phyloP scores from a whole-genome alignment of 2,888 invertebrate genomes.

The Drosophila suboccidentalis region DNA sequence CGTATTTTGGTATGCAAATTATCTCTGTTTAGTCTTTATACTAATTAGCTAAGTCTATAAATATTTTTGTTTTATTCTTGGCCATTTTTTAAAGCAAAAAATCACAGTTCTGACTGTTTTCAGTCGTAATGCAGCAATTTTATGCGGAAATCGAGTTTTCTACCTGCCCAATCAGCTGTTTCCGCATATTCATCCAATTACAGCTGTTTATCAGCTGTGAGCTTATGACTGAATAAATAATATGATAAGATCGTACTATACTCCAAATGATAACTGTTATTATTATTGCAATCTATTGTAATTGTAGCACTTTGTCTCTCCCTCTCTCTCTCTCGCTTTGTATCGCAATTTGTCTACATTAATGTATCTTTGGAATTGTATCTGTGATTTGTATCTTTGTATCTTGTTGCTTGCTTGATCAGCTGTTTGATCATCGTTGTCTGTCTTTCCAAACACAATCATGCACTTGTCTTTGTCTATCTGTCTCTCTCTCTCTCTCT shows the following conservation, averaged over 20 bases:
- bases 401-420: constrained; percentile 27
- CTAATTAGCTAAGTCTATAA: too few relatives aligned
- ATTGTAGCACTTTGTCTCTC: neutral
- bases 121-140: neutral
- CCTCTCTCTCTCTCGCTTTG: neutral
- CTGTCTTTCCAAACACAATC: neutral
- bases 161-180: constrained; percentile 20
- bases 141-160: neutral
- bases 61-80: too few relatives aligned
- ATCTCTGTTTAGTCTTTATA: too few relatives aligned
- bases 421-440: constrained; percentile 27
- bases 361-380: constrained; percentile 5
- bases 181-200: constrained; percentile 16
- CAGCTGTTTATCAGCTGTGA: constrained; percentile 18
- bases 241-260: neutral
- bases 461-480: constrained; percentile 21
- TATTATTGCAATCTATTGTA: constrained; percentile 16
- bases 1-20: too few relatives aligned
- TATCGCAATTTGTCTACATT: constrained; percentile 3
- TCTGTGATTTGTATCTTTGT: constrained; percentile 23
- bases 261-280: constrained; percentile 16
- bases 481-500: neutral
- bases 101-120: too few relatives aligned
- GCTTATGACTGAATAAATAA: constrained; percentile 3
- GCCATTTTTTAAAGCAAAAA: too few relatives aligned